Conservation (phyloP, 2,113 vertebrate genomes). For the Panurus biarmicus region DNA sequence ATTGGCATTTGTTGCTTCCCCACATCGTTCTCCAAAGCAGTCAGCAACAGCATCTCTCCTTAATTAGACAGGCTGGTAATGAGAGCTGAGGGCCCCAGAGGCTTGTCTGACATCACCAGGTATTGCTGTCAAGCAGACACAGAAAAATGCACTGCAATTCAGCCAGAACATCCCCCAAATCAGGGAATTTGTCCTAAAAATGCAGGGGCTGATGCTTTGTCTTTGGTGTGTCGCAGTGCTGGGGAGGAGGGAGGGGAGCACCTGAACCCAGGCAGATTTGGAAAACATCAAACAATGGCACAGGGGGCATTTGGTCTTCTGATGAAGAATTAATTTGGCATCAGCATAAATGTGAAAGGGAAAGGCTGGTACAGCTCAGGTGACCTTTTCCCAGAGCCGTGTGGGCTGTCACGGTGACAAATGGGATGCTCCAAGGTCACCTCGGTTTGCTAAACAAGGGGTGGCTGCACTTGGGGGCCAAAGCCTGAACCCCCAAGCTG, state of each 20-base stretch:
- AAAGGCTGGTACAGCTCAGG: background rate
- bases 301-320: background rate
- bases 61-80: constrained; percentile 49
- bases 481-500: rapidly evolving
- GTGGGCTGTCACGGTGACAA: background rate
- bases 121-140: constrained; percentile 39
- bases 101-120: constrained; percentile 48
- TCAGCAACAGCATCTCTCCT: background rate
- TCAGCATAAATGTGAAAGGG: constrained; percentile 27
- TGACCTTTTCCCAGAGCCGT: constrained; percentile 36
- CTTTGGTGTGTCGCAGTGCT: background rate
- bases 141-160: background rate
- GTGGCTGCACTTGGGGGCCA: background rate
- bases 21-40: background rate
- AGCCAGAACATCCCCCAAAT: background rate
- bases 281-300: background rate
- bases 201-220: background rate
- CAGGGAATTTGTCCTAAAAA: constrained; percentile 1
- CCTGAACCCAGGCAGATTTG: background rate
- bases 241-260: background rate
- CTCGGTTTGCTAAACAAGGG: background rate
- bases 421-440: background rate
- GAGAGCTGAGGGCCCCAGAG: constrained; percentile 32
- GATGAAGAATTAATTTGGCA: constrained; percentile 6
- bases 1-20: background rate